Base-by-base conservation (phyloP, 2,113 vertebrate species). In the Motacilla alba region DNA sequence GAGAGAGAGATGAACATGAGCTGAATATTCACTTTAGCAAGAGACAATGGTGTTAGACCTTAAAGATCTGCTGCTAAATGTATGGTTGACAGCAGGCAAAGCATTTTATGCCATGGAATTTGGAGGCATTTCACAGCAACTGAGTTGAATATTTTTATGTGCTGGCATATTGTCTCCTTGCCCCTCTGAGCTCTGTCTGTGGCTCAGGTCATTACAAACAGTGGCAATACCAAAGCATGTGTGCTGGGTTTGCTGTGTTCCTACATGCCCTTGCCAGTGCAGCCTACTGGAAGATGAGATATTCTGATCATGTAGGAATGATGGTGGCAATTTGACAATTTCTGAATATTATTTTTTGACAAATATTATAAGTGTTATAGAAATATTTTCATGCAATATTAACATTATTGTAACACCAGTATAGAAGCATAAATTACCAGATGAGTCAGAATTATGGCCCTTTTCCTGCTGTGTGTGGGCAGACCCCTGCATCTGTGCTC, bases 301-400 rank as follows among this genome's bases (percentile, higher is more conserved):
- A n/a, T 33, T 86, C 80, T 62, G 44, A 49, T 93, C 28, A 9
- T 64, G n/a, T 84, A 82, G 73, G 89, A 93, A 91, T 68, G 83
- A 95, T 27, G 69, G 88, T 93, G 90, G 92, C 94, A 97, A 87
- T 94, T 69, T 94, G 95, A 92, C 95, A 93, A 94, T 86, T 89
- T 92, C 69, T 19, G 86, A 89, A 89, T 90, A 64, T 75, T 95
- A 93, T 92, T 97, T 93, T 95, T 94, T 88, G 88, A 92, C 90
- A 96, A 96, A 96, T 90, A 96, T 77, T 89, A 2, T 83, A 96
- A 96, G 95, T 96, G 96, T 94, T 96, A 96, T 92, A 92, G 90
- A 96, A 97, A 96, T 97, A 97, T 97, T 97, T 96, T 94, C 92
- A 93, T 93, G 93, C 89, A 94, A 94, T 95, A 96, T 96, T 97